Percentiles rank a stretch among this genome's conserved stretches.
These are phyloP conservation scores for Psylliodes chrysocephalus DNA, from an alignment of 2,888 invertebrate species.

Conservation along the genomic window DNA sequence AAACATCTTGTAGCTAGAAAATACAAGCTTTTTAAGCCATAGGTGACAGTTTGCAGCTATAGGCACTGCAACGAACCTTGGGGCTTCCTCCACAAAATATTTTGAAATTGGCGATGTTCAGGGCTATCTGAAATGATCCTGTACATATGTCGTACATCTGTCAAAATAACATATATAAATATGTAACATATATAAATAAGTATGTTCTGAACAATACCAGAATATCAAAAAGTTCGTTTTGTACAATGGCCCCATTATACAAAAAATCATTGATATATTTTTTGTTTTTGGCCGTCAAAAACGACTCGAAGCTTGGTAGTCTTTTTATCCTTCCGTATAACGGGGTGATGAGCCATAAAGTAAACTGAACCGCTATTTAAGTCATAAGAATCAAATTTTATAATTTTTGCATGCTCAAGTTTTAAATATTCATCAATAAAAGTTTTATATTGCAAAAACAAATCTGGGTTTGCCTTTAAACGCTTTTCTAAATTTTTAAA, in stretches of 20 bases:
- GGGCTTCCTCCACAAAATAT: too few species aligned
- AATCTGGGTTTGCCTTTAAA: too few species aligned
- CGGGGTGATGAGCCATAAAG: constrained; percentile 38
- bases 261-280: constrained; percentile 35
- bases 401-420: too few species aligned
- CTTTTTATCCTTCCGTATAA: constrained; percentile 35
- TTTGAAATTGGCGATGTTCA: constrained; percentile 6
- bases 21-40: background rate
- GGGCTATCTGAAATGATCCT: constrained; percentile 27
- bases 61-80: background rate
- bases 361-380: too few species aligned
- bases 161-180: constrained; percentile 1
- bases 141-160: constrained; percentile 33
- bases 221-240: constrained; percentile 39
- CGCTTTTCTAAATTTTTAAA: background rate
- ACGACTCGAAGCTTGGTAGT: constrained; percentile 38
- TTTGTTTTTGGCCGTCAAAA: constrained; percentile 38
- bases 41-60: background rate
- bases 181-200: too few species aligned
- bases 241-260: constrained; percentile 27
- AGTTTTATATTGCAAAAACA: background rate
- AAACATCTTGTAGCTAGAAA: too few species aligned
- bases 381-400: too few species aligned
- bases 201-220: constrained; percentile 32
- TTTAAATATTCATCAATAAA: too few species aligned